These are phyloP conservation scores for Cavia aperea DNA, from an alignment of 2,113 vertebrate genomes.

Conservation along the genomic window DNA sequence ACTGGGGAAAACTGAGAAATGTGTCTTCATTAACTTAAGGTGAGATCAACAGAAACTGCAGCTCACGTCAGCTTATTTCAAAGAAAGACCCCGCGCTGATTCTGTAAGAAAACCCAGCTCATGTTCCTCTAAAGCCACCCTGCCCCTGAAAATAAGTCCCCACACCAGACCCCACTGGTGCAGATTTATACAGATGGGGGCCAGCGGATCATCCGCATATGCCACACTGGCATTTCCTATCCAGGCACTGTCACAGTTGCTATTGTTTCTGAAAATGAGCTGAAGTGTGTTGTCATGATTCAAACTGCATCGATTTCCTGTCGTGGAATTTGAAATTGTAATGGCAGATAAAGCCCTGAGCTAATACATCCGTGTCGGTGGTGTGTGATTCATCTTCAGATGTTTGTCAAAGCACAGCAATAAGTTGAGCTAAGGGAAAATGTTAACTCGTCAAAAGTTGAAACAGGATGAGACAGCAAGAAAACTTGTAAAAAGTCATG, in stretches of 20 bases:
- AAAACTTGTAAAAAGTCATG: fast-evolving
- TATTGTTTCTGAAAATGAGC: not conserved
- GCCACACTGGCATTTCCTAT: fast-evolving
- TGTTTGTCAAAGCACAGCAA: not conserved
- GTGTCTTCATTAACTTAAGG: not conserved
- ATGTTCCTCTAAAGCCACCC: not conserved
- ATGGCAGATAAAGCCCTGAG: not conserved
- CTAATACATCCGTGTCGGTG: not conserved
- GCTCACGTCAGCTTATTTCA: not conserved
- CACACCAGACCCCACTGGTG: fast-evolving
- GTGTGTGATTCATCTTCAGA: not conserved
- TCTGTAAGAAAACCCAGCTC: not conserved
- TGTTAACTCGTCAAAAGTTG: not conserved
- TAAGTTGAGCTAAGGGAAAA: not conserved
- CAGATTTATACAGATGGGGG: fast-evolving
- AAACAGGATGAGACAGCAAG: fast-evolving
- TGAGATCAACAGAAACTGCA: not conserved
- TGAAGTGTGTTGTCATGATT: not conserved
- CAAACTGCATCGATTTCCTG: not conserved
- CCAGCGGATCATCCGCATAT: fast-evolving
- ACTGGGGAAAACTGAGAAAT: not conserved
- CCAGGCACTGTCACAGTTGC: fast-evolving
- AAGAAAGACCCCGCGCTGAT: not conserved
- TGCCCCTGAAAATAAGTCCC: not conserved
- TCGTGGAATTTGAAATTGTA: not conserved